Conservation (phyloP, 1,140 invertebrate species). For the Contarinia nasturtii region DNA sequence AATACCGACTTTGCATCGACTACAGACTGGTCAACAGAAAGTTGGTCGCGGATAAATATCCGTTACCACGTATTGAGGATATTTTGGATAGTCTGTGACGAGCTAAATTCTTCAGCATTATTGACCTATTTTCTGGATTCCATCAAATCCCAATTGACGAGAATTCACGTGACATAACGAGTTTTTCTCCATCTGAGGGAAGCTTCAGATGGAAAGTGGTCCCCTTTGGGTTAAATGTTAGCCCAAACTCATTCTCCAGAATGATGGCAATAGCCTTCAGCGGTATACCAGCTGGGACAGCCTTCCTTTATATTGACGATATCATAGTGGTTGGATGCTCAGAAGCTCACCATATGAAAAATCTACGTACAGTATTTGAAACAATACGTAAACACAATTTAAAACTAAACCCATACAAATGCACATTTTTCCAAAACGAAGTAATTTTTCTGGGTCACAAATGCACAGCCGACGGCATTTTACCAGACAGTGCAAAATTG, state of each 20-base stretch:
- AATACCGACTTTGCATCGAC: conserved; percentile 14
- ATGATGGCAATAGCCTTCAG: too few relatives aligned
- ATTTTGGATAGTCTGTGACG: conserved; percentile 9
- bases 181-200: too few relatives aligned
- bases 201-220: conserved; percentile 18
- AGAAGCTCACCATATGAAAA: background rate
- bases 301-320: too few relatives aligned
- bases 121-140: conserved; percentile 12
- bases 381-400: conserved; percentile 7
- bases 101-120: conserved; percentile 8
- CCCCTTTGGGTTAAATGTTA: conserved; percentile 12
- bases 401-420: conserved; percentile 12
- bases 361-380: conserved; percentile 8
- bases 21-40: conserved; percentile 14
- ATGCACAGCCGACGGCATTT: conserved; percentile 9
- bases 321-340: too few relatives aligned
- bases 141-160: conserved; percentile 9
- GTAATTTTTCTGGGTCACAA: conserved; percentile 11
- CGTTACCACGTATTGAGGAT: conserved; percentile 28
- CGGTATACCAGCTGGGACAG: too few relatives aligned
- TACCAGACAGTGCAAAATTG: conserved; percentile 8
- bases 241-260: background rate
- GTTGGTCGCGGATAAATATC: conserved; percentile 6
- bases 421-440: conserved; percentile 7
- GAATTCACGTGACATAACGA: conserved; percentile 14